phyloP scores from a whole-genome alignment of 30 jellyfish, hydroid and myxozoan species.

The Rhopilema esculentum region DNA sequence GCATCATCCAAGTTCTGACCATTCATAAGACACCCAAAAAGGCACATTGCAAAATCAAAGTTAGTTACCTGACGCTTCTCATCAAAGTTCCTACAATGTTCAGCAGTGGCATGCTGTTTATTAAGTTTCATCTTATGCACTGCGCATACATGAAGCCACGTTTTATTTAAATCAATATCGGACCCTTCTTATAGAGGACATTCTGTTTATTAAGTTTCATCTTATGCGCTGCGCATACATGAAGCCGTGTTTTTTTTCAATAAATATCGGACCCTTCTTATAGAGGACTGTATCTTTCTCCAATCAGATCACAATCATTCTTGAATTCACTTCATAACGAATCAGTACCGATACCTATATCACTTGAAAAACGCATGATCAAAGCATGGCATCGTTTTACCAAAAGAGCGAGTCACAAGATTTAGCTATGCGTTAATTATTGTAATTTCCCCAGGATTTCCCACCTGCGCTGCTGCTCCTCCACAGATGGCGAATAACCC shows the following conservation, averaged over 20 bases:
- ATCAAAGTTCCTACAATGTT: background rate
- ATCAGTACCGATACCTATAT: no score
- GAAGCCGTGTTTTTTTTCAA: background rate
- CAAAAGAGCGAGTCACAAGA: no score
- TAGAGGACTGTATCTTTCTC: no score
- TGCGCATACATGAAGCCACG: background rate
- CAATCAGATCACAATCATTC: background rate
- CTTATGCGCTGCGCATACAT: background rate
- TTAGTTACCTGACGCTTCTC: background rate
- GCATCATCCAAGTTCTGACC: background rate
- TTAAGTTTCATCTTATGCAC: background rate
- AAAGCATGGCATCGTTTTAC: no score
- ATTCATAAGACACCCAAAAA: slow-evolving; percentile 2
- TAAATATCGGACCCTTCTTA: background rate
- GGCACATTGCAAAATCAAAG: slow-evolving; percentile 2
- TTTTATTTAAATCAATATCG: background rate
- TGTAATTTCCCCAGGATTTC: no score
- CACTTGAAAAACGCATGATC: no score
- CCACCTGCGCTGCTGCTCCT: no score
- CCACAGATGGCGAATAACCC: no score
- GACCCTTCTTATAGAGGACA: no score
- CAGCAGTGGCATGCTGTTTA: background rate
- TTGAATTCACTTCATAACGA: no score
- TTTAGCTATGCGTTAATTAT: no score
- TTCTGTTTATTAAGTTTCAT: background rate